phyloP scores from a whole-genome alignment of 2,113 vertebrate species.

The Gracilinanus agilis region DNA sequence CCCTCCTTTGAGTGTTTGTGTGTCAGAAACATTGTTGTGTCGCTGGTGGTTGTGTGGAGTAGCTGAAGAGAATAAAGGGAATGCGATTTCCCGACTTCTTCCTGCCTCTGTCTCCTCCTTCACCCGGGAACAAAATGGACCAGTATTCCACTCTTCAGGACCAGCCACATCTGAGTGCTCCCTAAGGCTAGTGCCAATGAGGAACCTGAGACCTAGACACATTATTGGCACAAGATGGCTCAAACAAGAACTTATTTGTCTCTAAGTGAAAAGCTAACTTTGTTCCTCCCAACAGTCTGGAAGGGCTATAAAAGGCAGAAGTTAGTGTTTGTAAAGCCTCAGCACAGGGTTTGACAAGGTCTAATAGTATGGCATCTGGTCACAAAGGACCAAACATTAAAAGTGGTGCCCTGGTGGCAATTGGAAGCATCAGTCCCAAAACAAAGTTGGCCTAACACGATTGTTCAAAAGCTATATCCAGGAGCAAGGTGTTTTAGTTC shows the following conservation, averaged over 20 bases:
- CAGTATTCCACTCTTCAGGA: background rate
- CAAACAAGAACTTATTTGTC: background rate
- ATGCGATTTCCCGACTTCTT: constrained; percentile 62
- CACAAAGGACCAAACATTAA: background rate
- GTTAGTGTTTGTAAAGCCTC: background rate
- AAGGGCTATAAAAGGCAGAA: background rate
- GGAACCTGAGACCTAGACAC: background rate
- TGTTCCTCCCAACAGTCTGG: background rate
- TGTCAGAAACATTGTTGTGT: constrained; percentile 76
- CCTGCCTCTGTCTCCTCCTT: constrained; percentile 38
- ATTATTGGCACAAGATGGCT: background rate
- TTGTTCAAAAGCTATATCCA: background rate
- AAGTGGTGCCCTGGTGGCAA: background rate
- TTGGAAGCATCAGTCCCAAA: background rate
- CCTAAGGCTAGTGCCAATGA: background rate
- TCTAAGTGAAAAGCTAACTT: background rate
- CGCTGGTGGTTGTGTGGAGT: constrained; percentile 75
- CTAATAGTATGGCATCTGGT: background rate
- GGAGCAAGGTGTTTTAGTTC: background rate
- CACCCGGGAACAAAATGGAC: background rate
- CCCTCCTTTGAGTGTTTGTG: constrained; percentile 75
- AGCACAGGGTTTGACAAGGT: background rate
- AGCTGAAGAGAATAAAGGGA: constrained; percentile 81
- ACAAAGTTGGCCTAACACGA: background rate
- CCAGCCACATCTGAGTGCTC: background rate